phyloP scores from a whole-genome alignment of 1,140 invertebrate species.

The Uloborus diversus region DNA sequence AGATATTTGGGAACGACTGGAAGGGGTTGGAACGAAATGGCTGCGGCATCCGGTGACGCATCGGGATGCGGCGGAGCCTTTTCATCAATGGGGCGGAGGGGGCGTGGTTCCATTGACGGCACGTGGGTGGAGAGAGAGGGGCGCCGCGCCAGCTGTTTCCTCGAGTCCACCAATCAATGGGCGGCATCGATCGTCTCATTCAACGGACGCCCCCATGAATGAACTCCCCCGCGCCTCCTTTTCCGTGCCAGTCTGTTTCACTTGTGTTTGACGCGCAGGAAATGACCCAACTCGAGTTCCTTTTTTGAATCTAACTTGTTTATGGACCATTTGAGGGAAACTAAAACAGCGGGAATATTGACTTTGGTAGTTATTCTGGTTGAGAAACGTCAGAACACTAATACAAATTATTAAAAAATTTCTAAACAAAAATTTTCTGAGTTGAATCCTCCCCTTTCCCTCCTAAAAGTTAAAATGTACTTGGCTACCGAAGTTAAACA shows the following conservation, averaged over 20 bases:
- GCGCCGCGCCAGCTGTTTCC: neutral
- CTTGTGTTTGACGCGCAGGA: neutral
- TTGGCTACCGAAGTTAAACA: too few relatives aligned
- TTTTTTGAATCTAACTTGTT: too few relatives aligned
- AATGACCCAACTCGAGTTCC: neutral
- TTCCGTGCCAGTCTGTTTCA: neutral
- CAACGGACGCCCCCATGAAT: slow-evolving; percentile 4
- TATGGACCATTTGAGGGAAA: too few relatives aligned
- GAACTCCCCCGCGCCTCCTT: neutral
- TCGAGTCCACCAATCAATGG: neutral
- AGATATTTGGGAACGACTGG: neutral
- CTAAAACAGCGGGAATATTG: too few relatives aligned
- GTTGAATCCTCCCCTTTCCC: too few relatives aligned
- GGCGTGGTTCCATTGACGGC: neutral
- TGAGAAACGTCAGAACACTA: too few relatives aligned
- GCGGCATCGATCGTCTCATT: neutral
- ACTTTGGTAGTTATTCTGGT: too few relatives aligned
- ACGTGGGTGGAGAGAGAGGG: neutral
- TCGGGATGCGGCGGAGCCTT: neutral
- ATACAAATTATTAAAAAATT: too few relatives aligned
- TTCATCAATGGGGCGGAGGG: neutral
- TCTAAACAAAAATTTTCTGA: too few relatives aligned
- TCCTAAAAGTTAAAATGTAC: too few relatives aligned
- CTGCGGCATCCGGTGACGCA: neutral
- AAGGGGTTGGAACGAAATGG: neutral